Evolutionary conservation across 2,797 vertebrate species (phyloP).

Genomic region (Enteromius argenteus): DNA sequence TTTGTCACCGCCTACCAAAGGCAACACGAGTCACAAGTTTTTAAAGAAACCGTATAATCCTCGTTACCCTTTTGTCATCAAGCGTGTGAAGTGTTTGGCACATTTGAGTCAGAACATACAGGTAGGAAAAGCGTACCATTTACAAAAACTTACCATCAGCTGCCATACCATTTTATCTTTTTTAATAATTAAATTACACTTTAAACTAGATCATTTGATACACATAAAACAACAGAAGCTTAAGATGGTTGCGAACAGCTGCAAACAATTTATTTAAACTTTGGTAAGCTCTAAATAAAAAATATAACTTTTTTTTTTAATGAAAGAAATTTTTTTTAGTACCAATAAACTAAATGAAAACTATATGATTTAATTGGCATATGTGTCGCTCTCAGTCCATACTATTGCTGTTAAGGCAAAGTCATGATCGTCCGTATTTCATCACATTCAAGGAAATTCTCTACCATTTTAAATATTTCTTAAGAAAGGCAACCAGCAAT

Average conservation of each 20-base stretch:
- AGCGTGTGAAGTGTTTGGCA: constrained; percentile 41
- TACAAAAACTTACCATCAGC: constrained; percentile 18
- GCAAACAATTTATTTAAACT: constrained; percentile 9
- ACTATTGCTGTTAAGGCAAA: constrained; percentile 25
- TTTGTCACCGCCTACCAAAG: constrained; percentile 9
- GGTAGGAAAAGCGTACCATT: constrained; percentile 49
- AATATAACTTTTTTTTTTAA: constrained; percentile 10
- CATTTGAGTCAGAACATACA: constrained; percentile 38
- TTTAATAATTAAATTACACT: constrained; percentile 10
- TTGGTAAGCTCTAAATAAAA: constrained; percentile 48
- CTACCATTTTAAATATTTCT: neutral
- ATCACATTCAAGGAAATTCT: constrained; percentile 14
- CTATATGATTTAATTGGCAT: neutral
- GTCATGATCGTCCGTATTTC: neutral
- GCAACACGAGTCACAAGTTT: constrained; percentile 7
- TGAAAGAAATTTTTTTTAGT: neutral
- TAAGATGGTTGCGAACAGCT: constrained; percentile 29
- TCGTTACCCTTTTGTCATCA: neutral
- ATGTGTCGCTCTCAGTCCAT: neutral
- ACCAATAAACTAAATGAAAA: constrained; percentile 8
- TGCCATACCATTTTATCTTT: constrained; percentile 14
- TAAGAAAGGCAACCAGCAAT: constrained; percentile 20
- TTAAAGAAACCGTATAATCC: neutral
- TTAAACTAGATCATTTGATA: neutral
- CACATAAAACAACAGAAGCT: constrained; percentile 21